These are phyloP conservation scores for Pimpla rufipes DNA, from an alignment of 2,888 invertebrate species.

Conservation along the genomic window DNA sequence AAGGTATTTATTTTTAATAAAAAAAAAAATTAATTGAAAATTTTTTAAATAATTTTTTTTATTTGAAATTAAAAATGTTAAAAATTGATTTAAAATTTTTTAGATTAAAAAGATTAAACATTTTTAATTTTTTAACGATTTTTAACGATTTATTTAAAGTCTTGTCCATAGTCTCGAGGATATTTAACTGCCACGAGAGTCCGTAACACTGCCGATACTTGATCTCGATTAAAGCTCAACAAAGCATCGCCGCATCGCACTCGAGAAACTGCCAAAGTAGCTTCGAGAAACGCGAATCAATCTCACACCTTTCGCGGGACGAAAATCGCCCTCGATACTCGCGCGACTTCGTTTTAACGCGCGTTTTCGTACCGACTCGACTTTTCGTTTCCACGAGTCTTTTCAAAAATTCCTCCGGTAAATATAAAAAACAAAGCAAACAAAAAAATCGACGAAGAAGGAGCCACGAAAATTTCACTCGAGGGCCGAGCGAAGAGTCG, in stretches of 20 bases:
- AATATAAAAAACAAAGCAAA: no score
- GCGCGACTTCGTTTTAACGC: background rate
- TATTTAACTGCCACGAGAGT: slow-evolving; percentile 24
- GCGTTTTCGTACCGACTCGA: background rate
- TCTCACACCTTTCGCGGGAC: background rate
- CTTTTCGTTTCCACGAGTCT: no score
- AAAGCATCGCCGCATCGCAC: background rate
- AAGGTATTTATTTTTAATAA: no score
- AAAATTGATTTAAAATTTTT: no score
- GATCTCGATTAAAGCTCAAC: slow-evolving; percentile 55
- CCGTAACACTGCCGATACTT: slow-evolving; percentile 49
- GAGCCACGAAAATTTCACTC: background rate
- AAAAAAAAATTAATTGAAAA: no score
- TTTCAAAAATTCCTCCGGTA: no score
- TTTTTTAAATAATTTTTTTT: no score
- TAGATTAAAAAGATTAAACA: no score
- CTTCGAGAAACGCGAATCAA: slow-evolving; percentile 7
- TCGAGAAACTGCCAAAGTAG: slow-evolving; percentile 42
- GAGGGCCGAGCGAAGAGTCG: background rate
- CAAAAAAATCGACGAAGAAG: background rate
- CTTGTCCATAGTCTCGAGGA: slow-evolving; percentile 16
- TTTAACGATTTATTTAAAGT: background rate
- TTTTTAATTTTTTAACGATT: no score
- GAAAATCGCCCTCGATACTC: background rate
- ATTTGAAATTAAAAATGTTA: no score